Evolutionary conservation across 2,888 invertebrate genomes (phyloP), one percentile per base, ranked within the genome.

Genomic region (Marasmarcha lunaedactyla): DNA sequence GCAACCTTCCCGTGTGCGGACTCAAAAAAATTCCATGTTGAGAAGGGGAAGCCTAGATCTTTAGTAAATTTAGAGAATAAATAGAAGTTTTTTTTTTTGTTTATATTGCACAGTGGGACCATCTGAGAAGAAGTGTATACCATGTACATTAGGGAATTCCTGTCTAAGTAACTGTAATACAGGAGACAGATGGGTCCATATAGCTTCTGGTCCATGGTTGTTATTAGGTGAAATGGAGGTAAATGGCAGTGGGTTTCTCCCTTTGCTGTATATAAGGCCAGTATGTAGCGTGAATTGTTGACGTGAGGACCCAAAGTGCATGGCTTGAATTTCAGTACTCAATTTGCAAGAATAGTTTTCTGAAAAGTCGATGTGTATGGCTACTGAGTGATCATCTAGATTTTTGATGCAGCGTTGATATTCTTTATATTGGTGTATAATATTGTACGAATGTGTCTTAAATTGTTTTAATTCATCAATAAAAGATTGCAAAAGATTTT

Each of bases 111-210:
- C 34, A 2, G 39, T 39, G 4, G 20, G 45, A 37, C 38, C 47
- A 30, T 47, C 47, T 4, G 47, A 44, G 33, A 33, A 45, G 36
- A 47, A 42, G 30, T 47, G 47, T 11, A 43, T 14, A 1, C 2
- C 10, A n/a, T 25, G 15, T 2, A 38, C 30, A 27, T 14, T 26
- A 9, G 39, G 39, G 15, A 11, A 15, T 14, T 26, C 26, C 7
- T 39, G 9, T 14, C 33, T 39, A 2, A 39, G 25, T 12, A 33
- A 14, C 27, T 42, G 11, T 12, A 42, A 20, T 10, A 39, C 30
- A 9, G 43, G 45, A n/a, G 15, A 15, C 7, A 43, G 35, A 41
- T 48, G 48, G 7, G 43, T 46, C 46, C 48, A 46, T 14, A 48
- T 46, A 12, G 44, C 40, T 10, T 26, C 35, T 26, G 44, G 48